Evolutionary conservation across 2,797 vertebrate species (phyloP).

Genomic region (Eospalax fontanierii): DNA sequence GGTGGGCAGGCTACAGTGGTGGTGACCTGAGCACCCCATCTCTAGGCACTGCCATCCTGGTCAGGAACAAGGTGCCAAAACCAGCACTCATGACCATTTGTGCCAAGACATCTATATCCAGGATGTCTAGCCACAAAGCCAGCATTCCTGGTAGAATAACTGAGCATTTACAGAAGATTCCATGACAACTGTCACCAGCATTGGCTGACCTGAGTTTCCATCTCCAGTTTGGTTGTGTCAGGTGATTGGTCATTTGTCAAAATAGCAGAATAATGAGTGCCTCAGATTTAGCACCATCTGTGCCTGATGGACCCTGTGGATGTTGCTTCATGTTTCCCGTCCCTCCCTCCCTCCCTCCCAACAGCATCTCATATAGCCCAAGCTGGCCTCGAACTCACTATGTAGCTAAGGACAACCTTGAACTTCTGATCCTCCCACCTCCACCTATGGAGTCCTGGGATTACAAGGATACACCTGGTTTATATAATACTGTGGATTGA

Average conservation of each 20-base stretch:
- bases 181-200: rapidly evolving
- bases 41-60: neutral
- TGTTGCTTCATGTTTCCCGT: neutral
- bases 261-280: neutral
- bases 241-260: neutral
- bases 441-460: too few relatives aligned
- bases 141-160: neutral
- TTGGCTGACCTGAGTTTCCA: neutral
- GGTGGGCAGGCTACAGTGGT: neutral
- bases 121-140: neutral
- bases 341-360: too few relatives aligned
- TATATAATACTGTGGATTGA: too few relatives aligned
- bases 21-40: too few relatives aligned
- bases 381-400: too few relatives aligned
- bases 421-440: too few relatives aligned
- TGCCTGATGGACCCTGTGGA: neutral
- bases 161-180: neutral
- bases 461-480: too few relatives aligned
- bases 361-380: too few relatives aligned
- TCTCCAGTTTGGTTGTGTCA: neutral
- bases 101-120: rapidly evolving
- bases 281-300: neutral
- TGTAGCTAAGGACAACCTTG: too few relatives aligned
- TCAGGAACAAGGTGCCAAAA: neutral
- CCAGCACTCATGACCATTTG: neutral